Evolutionary conservation across 2,888 invertebrate species (phyloP), one percentile per base, ranked within the genome.

Genomic region (Xestia rhomboidea): DNA sequence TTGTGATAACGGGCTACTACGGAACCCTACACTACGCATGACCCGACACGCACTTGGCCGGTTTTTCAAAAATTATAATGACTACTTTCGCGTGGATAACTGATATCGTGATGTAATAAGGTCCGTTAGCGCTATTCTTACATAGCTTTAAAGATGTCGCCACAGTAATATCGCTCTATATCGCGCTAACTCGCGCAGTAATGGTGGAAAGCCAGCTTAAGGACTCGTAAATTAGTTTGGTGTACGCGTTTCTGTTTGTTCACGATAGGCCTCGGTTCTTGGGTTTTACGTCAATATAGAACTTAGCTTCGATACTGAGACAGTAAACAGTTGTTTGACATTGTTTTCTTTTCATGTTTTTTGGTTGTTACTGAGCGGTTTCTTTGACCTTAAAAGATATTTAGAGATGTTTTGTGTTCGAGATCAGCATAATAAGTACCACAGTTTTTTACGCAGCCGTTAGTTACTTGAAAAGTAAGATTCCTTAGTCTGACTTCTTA

Each of bases 211-310:
- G 34, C 18, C 18, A 63, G 34, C 41, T 6, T 66, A 27, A 71
- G 51, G 46, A 11, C 67, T 73, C 79, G 72, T 85, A 89, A 89
- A 87, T 89, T 83, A 82, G 82, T 81, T 82, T 68, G 38, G 68
- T 81, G 64, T 80, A 70, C 75, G 46, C 71, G 46, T 51, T 51
- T 44, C 30, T 79, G 87, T 82, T 80, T 84, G 71, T 62, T 68
- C 71, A 44, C 60, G 57, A 66, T 69, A 63, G 51, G 68, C 71
- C 77, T 79, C 27, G 66, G 46, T 57, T 54, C 27, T 63, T 24
- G 30, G 38, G 64, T 21, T 38, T 71, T 41, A 64, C 7, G 60
- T 54, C 44, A 57, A 62, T 76, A 62, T 67, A 71, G 46, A 68
- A 75, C 68, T 71, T 64, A 41, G 85, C 68, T 82, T 51, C 46